Percentiles rank a stretch among this genome's conserved stretches.
phyloP scores from a whole-genome alignment of 2,113 vertebrate species.

The Ailurus styani region DNA sequence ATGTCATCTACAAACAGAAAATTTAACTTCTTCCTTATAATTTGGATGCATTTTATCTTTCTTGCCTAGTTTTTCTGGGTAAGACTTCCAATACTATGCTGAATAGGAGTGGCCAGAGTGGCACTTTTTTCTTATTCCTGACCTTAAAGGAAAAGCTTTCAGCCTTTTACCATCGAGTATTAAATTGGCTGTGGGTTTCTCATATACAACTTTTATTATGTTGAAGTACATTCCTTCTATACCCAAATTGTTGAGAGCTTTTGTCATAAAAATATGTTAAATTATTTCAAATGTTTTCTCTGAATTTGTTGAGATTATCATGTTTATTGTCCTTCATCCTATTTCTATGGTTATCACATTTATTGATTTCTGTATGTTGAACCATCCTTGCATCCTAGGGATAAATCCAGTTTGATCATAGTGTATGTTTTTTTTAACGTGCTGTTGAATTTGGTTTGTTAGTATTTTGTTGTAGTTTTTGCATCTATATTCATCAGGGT shows the following conservation, averaged over 20 bases:
- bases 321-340: neutral
- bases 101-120: neutral
- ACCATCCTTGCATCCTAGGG: neutral
- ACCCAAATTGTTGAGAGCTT: neutral
- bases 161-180: neutral
- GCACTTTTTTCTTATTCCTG: neutral
- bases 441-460: neutral
- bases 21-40: neutral
- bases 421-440: neutral
- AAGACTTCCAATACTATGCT: neutral
- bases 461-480: neutral
- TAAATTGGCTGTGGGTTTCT: neutral
- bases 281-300: neutral
- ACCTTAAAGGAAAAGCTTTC: neutral
- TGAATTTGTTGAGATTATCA: neutral
- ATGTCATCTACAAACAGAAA: neutral
- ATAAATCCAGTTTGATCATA: neutral
- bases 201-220: neutral
- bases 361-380: neutral
- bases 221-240: neutral
- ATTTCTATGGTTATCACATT: neutral
- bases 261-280: neutral
- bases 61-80: neutral
- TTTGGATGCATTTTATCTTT: neutral
- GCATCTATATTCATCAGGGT: neutral